Percentiles rank a stretch among this genome's conserved stretches.
These are phyloP conservation scores for Chaetura pelagica DNA, from an alignment of 2,113 vertebrate species.

Conservation along the genomic window DNA sequence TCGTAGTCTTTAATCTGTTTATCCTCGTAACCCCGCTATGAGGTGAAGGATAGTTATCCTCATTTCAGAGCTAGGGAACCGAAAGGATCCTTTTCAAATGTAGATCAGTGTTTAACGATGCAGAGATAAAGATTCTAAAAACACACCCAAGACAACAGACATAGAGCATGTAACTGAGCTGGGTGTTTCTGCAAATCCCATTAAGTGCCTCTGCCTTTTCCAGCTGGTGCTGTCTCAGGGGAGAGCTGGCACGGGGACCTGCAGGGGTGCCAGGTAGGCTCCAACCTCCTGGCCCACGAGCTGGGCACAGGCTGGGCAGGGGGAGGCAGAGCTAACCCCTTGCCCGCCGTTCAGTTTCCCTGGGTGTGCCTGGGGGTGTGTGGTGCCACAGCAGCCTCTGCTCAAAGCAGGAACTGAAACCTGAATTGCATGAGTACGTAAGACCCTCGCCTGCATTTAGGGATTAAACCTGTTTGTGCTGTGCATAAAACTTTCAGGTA, in stretches of 20 bases:
- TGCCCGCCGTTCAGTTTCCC: fast-evolving
- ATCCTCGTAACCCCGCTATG: constrained; percentile 50
- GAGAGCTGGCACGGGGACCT: not conserved
- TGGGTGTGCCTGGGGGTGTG: not conserved
- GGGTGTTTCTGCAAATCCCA: constrained; percentile 44
- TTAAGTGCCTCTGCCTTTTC: constrained; percentile 35
- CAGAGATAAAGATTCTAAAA: constrained; percentile 71
- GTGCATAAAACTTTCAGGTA: not conserved
- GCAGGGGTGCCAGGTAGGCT: fast-evolving
- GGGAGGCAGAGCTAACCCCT: not conserved
- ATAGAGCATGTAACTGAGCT: not conserved
- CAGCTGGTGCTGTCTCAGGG: not conserved
- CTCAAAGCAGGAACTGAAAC: not conserved
- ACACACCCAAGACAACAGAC: constrained; percentile 11
- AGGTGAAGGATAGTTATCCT: constrained; percentile 61
- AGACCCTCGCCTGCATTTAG: not conserved
- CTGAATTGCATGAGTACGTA: fast-evolving
- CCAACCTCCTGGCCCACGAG: not conserved
- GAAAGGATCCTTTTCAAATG: constrained; percentile 68
- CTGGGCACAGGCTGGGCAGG: fast-evolving
- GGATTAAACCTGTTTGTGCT: not conserved
- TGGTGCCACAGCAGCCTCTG: not conserved
- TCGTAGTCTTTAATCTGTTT: constrained; percentile 65
- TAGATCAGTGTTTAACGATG: constrained; percentile 63
- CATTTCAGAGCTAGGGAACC: constrained; percentile 53